Evolutionary conservation across 2,888 invertebrate genomes (phyloP), one percentile per base, ranked within the genome.

Genomic region (Apotomis turbidana): DNA sequence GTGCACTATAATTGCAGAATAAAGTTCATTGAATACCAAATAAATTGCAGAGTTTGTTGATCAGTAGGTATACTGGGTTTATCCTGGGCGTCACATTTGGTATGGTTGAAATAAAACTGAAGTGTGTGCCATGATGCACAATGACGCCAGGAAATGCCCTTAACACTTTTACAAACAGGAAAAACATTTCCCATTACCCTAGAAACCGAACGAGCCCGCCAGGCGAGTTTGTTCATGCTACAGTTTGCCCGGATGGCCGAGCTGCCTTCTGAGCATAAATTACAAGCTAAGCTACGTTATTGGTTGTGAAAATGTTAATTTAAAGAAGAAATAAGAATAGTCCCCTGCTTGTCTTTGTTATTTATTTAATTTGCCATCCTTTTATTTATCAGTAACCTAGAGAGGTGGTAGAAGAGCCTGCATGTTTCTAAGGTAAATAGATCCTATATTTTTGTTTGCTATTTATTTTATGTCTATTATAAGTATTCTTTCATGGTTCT

Each of bases 101-200:
- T 96, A 91, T 95, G 95, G 77, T 93, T 96, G 91, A 95, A 96
- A 79, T 15, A 15, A 1, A 15, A 15, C 15, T 15, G 15, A 95
- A 96, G 83, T 96, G 96, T 89, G 96, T 96, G 89, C 96, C 96
- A 76, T 96, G 96, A 96, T 96, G 96, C 89, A 93, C 94, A 73
- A 85, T 90, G 83, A 85, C 89, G 74, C 91, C 90, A 83, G 90
- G 90, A 76, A 89, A 88, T 81, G 87, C 88, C 72, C 85, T 87
- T 78, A 87, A 88, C 27, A 2, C 27, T 27, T 27, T 27, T 27
- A 27, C 27, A 27, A 27, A 27, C 2, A 27, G 27, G 27, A 2
- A 27, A 27, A 27, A 27, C 27, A 27, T 2, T 27, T 27, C 27
- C 1, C 27, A 27, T 27, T 27, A 27, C 2, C 27, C 27, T 27